Base-by-base conservation (phyloP, 1,140 invertebrate genomes). In the Zaprionus lachaisei region DNA sequence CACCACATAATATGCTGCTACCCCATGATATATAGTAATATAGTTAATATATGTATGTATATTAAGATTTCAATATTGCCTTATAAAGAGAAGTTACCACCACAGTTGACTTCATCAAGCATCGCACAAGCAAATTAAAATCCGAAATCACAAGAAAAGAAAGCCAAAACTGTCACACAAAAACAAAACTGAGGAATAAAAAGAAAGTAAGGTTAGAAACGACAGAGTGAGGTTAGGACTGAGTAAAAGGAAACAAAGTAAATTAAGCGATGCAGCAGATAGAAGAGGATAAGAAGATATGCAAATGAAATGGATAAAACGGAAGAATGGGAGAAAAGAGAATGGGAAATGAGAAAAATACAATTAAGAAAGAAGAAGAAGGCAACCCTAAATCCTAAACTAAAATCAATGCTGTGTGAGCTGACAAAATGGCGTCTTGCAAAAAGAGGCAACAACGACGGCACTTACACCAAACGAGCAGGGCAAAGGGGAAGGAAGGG, bases 391-490 rank as follows among this genome's bases (percentile, higher is more conserved):
- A 17, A 17, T n/a, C n/a, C 41, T 47, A 47, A 17, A 47, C 41
- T 17, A 47, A 47, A 47, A 47, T 47, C 41, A 47, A 47, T 47
- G 38, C 38, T n/a, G 38, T 41, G 38, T n/a, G 38, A 15, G 14
- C 14, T 41, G 41, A 47, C 41, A 47, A 47, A 47, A 47, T 47
- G 41, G 41, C 41, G 41, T 47, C 41, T 47, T 7, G 41, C 41
- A 47, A n/a, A 47, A 47, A 47, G 14, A 38, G 37, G 31, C 31
- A 34, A 11, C 31, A 34, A 34, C 31, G 9, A 9, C 9, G 54
- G 54, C 54, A 41, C 38, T 41, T 41, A n/a, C 34, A 22, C 2
- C 9, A 9, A 11, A 34, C 1, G 37, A 14, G 3, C 17, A 14
- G 12, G 26, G 37, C 20, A 26, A 28, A 9, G 12, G 4, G 4